Conservation (phyloP, 2,113 vertebrate species). For the Chascanopsetta lugubris region DNA sequence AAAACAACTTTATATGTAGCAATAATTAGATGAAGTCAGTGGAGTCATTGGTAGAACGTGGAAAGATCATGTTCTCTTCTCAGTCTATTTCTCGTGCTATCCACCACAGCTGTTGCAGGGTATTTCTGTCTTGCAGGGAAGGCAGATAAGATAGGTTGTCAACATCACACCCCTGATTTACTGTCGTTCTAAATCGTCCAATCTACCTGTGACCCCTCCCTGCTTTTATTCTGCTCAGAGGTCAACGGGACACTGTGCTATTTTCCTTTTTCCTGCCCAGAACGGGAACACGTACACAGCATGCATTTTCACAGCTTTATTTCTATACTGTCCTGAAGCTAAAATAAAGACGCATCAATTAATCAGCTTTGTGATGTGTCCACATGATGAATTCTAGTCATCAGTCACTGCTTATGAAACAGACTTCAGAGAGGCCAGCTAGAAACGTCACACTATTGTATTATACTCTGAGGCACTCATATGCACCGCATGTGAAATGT, state of each 20-base stretch:
- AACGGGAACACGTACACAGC: no score
- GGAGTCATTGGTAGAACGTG: background rate
- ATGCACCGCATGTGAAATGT: constrained; percentile 35
- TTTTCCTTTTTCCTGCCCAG: background rate
- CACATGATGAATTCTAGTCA: constrained; percentile 5
- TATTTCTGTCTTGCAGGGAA: constrained; percentile 27
- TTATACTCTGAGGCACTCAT: constrained; percentile 12
- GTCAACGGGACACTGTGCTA: background rate
- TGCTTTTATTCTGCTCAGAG: constrained; percentile 5
- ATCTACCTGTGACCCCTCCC: constrained; percentile 17
- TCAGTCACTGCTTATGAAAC: constrained; percentile 37
- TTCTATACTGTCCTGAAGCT: background rate
- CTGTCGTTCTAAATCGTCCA: background rate
- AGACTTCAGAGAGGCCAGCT: background rate
- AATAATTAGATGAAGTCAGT: background rate
- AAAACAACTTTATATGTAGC: background rate
- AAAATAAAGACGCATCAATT: background rate
- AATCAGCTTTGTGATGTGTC: background rate
- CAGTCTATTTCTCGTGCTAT: background rate
- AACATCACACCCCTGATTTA: constrained; percentile 12
- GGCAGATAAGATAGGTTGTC: constrained; percentile 15
- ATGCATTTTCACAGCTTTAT: no score
- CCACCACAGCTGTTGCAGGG: constrained; percentile 7
- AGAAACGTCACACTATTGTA: constrained; percentile 36
- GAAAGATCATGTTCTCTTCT: background rate